Evolutionary conservation across 2,888 invertebrate genomes (phyloP).

Genomic region (Gymnocheta viridis): DNA sequence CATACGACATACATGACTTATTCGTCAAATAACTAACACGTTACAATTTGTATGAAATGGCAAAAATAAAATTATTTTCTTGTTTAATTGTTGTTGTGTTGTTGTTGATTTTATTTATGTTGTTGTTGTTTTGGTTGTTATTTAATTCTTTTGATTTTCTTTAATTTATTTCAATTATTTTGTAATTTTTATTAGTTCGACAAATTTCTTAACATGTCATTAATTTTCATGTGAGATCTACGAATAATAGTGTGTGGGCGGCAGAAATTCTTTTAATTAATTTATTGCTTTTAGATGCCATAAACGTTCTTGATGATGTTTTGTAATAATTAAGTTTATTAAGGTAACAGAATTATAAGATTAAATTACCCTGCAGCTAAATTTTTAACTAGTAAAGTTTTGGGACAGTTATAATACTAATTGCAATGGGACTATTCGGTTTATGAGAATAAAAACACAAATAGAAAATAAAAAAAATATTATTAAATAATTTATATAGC

Average conservation of each 20-base stretch:
- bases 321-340: conserved; percentile 52
- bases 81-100: conserved; percentile 37
- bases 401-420: too few species aligned
- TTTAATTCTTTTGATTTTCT: conserved; percentile 25
- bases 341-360: conserved; percentile 44
- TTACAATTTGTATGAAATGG: conserved; percentile 35
- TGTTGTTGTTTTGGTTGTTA: neutral
- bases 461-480: too few species aligned
- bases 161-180: conserved; percentile 67
- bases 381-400: too few species aligned
- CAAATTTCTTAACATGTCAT: conserved; percentile 50
- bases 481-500: too few species aligned
- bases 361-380: too few species aligned
- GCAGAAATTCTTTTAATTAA: conserved; percentile 34
- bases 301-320: neutral
- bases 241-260: conserved; percentile 27
- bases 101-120: neutral
- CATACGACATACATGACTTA: neutral
- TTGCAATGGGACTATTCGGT: too few species aligned
- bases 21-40: neutral
- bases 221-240: conserved; percentile 26
- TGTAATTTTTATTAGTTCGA: conserved; percentile 57
- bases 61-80: conserved; percentile 34
- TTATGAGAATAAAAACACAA: too few species aligned
- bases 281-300: conserved; percentile 30